Evolutionary conservation across 2,113 vertebrate species (phyloP), one percentile per base, ranked within the genome.

Genomic region (Tragelaphus scriptus): DNA sequence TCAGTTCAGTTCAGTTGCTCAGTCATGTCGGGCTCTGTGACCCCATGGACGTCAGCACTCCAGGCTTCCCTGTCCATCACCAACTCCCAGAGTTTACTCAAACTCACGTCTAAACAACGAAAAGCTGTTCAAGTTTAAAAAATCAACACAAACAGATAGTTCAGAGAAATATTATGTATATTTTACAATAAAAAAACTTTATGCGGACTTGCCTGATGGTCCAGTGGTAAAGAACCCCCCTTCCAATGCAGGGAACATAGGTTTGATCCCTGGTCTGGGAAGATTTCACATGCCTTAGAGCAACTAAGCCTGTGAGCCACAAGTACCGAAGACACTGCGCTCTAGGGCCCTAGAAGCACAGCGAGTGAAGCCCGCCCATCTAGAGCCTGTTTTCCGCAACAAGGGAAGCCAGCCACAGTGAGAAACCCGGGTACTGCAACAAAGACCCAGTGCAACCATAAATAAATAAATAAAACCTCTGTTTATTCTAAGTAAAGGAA

Each of bases 141-240:
- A 97, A 56, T 94, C 98, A 96, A 95, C 71, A 94, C 32, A 89
- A 95, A 56, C 82, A 89, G 91, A 81, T 91, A 97, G 96, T 95
- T 98, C 95, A 96, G 97, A 96, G 93, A 97, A 98, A 97, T 40
- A 71, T 71, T 36, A 71, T 44, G 36, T 75, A 75, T 75, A 75
- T 75, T 75, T 75, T 75, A 44, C 71, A 77, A 77, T 25, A 77
- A 44, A 77, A 68, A 75, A 77, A 3, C 0, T 44, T 44, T 77
- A 77, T 44, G 11, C 0, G 3, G 71, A 44, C 36, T 44, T 77
- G 36, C 71, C 71, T 40, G 36, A 5, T 40, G 71, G 36, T 77
- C 36, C 71, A 44, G 23, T 26, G 6, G 71, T 77, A 44, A 75
- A 26, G 11, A 77, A 14, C 23, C 21, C 71, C 21, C 36, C 23